Base-by-base conservation (phyloP, 2,888 invertebrate species). In the Limnephilus rhombicus region DNA sequence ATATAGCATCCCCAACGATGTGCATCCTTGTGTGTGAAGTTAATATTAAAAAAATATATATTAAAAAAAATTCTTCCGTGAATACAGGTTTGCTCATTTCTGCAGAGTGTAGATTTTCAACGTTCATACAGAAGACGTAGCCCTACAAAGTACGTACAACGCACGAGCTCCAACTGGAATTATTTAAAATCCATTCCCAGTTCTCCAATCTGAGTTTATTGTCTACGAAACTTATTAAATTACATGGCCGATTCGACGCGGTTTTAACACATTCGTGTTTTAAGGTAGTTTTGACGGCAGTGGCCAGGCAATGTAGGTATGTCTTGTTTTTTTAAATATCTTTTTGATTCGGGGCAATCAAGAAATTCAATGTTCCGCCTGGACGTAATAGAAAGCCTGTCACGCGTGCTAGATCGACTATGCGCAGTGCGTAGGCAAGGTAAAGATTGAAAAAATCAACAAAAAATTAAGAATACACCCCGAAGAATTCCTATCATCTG, bases 361-460 rank as follows among this genome's bases (percentile, higher is more conserved):
- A 41, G 53, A 87, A 87, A 80, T 89, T 89, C 29, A 89, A 81
- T 89, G 89, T 80, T 89, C 80, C 80, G 80, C 89, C 89, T 41
- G 29, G 80, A 80, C 41, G 34, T 29, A 53, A 89, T 80, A 89
- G 89, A 89, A 81, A 81, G 89, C 37, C 89, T 45, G 80, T 89
- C 89, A 89, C 89, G 89, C 89, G 89, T 89, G 80, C 89, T 45
- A 89, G 89, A 89, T 89, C 41, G 81, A 81, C 80, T 41, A 89
- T 89, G 89, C 45, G 81, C 37, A 41, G 37, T 53, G 53, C 53
- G 53, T 53, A 68, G 53, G 53, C 53, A 68, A 68, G 53, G 24
- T 7, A 68, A 18, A 68, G 53, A 53, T 53, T 24, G 53, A 18
- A 68, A 68, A 68, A 68, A 24, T 3, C 18, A 68, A 68, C 53